Evolutionary conservation across 2,888 invertebrate genomes (phyloP), one percentile per base, ranked within the genome.

Genomic region (Thalpophila matura): DNA sequence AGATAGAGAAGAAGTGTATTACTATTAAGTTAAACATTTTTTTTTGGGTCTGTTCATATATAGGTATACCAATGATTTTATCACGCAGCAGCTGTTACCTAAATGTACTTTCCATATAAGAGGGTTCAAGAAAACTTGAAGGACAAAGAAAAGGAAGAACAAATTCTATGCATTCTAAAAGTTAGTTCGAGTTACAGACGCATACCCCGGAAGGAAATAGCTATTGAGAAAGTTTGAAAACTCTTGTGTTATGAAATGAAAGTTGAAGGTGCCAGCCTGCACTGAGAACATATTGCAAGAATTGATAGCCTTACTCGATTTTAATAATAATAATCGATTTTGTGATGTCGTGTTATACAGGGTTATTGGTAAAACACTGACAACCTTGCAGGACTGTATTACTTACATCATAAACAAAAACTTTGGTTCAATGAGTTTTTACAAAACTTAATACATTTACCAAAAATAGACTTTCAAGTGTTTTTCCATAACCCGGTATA

Each of bases 171-270:
- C 75, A 74, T 65, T 63, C 42, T 42, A 16, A 61, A 75, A 76
- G 57, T 70, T 65, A 20, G 45, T 40, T 18, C 47, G 40, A 64
- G 47, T 70, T 61, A 42, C 40, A 55, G 45, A 58, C 38, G 18
- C 35, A 56, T 33, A 45, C 37, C 37, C 16, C 24, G 45, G 26
- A 56, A 54, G 53, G 57, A 74, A 69, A 60, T 63, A 65, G 51
- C 54, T 60, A 60, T 69, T 69, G 59, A 47, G 40, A 53, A 69
- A 78, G 58, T 76, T 78, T 18, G 29, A 7, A 27, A 58, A 63
- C 57, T 56, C 58, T 58, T 56, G 37, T 43, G 43, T 74, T 61
- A 50, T 64, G 27, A 53, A 65, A 78, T 61, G 49, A 46, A 63
- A 74, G 75, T 74, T 74, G 55, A 43, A 58, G 40, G 38, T 31